phyloP scores from a whole-genome alignment of 2,113 vertebrate species.

The Phrynocephalus versicolor region DNA sequence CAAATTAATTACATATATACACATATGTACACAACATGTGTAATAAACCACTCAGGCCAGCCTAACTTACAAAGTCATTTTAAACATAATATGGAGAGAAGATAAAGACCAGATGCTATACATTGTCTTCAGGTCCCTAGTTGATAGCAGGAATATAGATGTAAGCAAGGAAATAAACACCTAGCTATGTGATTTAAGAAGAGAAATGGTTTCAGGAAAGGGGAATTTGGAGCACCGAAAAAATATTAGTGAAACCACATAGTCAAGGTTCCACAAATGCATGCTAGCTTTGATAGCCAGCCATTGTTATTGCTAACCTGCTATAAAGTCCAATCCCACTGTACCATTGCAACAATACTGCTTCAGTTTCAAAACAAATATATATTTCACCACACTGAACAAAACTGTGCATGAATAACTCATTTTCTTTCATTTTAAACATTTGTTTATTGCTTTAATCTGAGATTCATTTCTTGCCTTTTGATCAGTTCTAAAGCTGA shows the following conservation, averaged over 20 bases:
- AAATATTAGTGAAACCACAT: background rate
- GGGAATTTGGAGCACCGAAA: background rate
- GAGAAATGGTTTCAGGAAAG: background rate
- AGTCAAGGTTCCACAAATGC: background rate
- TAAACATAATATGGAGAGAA: background rate
- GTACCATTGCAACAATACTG: background rate
- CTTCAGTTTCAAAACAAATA: background rate
- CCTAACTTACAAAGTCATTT: background rate
- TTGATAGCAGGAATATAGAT: background rate
- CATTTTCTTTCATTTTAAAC: no score
- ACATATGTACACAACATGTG: background rate
- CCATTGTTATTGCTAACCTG: background rate
- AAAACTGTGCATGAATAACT: background rate
- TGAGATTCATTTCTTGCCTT: background rate
- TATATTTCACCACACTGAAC: background rate
- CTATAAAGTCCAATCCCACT: background rate
- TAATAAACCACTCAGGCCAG: background rate
- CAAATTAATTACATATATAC: no score
- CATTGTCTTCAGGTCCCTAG: background rate
- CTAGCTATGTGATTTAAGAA: background rate
- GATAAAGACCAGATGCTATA: background rate
- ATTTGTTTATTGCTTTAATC: background rate
- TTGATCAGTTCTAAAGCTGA: background rate
- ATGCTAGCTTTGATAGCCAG: background rate
- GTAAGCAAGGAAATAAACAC: background rate